Evolutionary conservation across 2,797 vertebrate genomes (phyloP).

Genomic region (Anabas testudineus): DNA sequence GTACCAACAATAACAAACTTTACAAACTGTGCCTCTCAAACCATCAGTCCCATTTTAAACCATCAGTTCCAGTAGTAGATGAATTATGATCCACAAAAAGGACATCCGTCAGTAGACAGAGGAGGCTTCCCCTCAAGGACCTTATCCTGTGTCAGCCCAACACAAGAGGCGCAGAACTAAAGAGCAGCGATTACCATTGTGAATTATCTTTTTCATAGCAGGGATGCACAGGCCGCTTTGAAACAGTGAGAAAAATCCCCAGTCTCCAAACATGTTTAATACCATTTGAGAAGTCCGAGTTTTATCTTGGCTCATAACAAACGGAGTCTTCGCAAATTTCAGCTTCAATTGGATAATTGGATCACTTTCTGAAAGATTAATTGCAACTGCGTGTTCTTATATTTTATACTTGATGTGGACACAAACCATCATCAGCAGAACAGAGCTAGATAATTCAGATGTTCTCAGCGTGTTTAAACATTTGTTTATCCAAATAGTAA

Average conservation of each 20-base stretch:
- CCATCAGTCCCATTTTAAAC: slow-evolving; percentile 24
- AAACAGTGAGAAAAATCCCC: slow-evolving; percentile 57
- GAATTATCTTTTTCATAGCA: slow-evolving; percentile 67
- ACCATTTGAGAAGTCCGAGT: slow-evolving; percentile 62
- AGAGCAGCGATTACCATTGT: slow-evolving; percentile 63
- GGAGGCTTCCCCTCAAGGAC: slow-evolving; percentile 56
- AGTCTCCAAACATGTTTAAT: slow-evolving; percentile 71
- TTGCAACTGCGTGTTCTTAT: slow-evolving; percentile 59
- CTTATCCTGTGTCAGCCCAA: slow-evolving; percentile 64
- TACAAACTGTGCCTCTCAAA: slow-evolving; percentile 35
- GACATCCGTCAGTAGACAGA: slow-evolving; percentile 42
- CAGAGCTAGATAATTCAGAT: background rate
- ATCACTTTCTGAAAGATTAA: slow-evolving; percentile 77
- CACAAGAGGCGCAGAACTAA: slow-evolving; percentile 65
- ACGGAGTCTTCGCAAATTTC: slow-evolving; percentile 59
- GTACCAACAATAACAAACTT: slow-evolving; percentile 34
- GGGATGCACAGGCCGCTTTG: slow-evolving; percentile 55
- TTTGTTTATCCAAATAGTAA: background rate
- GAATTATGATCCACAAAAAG: slow-evolving; percentile 49
- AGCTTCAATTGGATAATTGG: slow-evolving; percentile 78
- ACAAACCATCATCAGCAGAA: slow-evolving; percentile 13
- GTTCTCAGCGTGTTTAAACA: background rate
- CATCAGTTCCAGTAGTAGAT: slow-evolving; percentile 37
- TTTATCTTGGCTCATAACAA: slow-evolving; percentile 72
- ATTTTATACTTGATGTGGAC: slow-evolving; percentile 56